phyloP scores from a whole-genome alignment of 2,797 vertebrate species.

The Protosalanx chinensis region DNA sequence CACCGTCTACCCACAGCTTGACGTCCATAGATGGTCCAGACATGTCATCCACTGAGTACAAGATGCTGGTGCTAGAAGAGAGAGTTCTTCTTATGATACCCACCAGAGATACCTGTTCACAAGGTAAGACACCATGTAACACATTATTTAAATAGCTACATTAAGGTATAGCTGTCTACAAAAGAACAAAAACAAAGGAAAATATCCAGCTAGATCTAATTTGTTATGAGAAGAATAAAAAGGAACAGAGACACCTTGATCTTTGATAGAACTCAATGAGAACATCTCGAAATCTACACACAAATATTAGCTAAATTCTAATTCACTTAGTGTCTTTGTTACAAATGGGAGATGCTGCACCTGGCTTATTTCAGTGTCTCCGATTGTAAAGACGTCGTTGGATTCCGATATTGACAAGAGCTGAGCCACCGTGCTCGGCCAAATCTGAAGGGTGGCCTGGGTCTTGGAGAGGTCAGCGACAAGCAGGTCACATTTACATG shows the following conservation, averaged over 20 bases:
- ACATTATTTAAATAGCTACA: too few relatives aligned
- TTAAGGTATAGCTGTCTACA: too few relatives aligned
- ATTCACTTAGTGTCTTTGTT: neutral
- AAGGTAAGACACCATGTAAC: neutral
- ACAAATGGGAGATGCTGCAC: conserved; percentile 31
- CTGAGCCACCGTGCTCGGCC: conserved; percentile 65
- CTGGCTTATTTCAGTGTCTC: conserved; percentile 50
- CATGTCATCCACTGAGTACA: conserved; percentile 67
- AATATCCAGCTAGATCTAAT: neutral
- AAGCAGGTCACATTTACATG: neutral
- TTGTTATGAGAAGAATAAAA: too few relatives aligned
- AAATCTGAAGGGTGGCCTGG: conserved; percentile 19
- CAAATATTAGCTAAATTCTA: too few relatives aligned
- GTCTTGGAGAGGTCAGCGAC: conserved; percentile 24
- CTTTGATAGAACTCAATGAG: neutral
- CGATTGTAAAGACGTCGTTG: conserved; percentile 33
- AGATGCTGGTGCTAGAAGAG: conserved; percentile 31
- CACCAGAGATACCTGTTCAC: conserved; percentile 55
- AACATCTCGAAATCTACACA: neutral
- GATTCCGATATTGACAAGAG: conserved; percentile 49
- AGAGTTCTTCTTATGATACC: conserved; percentile 48
- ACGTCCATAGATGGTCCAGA: conserved; percentile 56
- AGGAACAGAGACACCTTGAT: too few relatives aligned
- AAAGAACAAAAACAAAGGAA: neutral
- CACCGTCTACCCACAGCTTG: conserved; percentile 54